A percentile compares a stretch with the other conserved stretches of the same genome.
These are phyloP conservation scores for Tachina fera DNA, from an alignment of 2,888 invertebrate species.

Conservation along the genomic window DNA sequence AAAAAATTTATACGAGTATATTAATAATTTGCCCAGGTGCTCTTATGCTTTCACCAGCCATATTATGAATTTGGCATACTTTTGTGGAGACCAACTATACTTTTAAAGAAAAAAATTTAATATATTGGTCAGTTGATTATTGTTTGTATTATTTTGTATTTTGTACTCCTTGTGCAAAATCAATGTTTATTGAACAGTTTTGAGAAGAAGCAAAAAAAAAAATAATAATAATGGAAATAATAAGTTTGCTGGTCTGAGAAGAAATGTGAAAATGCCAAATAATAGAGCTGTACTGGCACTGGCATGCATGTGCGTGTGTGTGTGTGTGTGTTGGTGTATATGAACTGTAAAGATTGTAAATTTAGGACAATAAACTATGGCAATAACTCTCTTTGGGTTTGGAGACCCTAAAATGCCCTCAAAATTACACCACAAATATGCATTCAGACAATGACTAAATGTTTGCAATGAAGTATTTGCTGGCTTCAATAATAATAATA, in stretches of 20 bases:
- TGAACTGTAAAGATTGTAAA: conserved; percentile 43
- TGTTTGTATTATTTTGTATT: conserved; percentile 45
- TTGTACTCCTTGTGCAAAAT: conserved; percentile 15
- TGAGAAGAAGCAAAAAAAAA: background rate
- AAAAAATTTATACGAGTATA: background rate
- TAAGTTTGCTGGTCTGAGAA: conserved; percentile 38
- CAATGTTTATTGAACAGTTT: conserved; percentile 43
- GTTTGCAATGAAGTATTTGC: conserved; percentile 25
- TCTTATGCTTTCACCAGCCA: conserved; percentile 2
- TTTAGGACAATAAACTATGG: conserved; percentile 71
- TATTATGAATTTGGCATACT: background rate
- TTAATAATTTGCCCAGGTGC: conserved; percentile 2
- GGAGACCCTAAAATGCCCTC: conserved; percentile 61
- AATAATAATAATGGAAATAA: conserved; percentile 34
- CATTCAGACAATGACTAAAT: conserved; percentile 49
- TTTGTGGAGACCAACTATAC: background rate
- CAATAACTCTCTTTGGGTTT: conserved; percentile 68
- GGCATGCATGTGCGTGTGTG: background rate
- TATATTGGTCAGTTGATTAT: conserved; percentile 62
- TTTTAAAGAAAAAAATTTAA: conserved; percentile 29
- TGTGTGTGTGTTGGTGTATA: background rate
- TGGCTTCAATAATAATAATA: conserved; percentile 45
- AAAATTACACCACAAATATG: conserved; percentile 66
- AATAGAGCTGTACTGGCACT: conserved; percentile 1
- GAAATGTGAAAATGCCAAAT: conserved; percentile 40